Conservation (phyloP, 1,140 invertebrate species). For the Maniola jurtina region DNA sequence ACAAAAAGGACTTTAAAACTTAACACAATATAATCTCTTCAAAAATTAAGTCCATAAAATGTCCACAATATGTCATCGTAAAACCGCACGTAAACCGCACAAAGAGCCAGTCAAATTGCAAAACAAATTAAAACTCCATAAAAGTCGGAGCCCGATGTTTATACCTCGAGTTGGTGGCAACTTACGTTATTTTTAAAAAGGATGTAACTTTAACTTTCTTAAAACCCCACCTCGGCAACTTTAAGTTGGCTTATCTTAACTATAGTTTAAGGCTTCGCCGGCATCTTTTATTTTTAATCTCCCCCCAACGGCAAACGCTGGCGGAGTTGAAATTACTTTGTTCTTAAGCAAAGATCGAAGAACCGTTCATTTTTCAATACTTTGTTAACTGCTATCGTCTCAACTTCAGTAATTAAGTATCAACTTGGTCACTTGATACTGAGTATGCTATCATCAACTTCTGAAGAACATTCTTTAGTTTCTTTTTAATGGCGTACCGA, state of each 20-base stretch:
- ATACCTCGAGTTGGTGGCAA: slow-evolving; percentile 32
- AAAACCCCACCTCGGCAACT: slow-evolving; percentile 50
- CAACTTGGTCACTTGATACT: slow-evolving; percentile 31
- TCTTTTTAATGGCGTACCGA: not conserved
- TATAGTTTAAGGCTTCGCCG: slow-evolving; percentile 62
- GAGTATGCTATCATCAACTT: slow-evolving; percentile 28
- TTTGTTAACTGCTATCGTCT: slow-evolving; percentile 55
- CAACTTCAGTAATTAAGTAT: slow-evolving; percentile 61
- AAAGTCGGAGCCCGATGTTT: slow-evolving; percentile 32
- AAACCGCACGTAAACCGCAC: slow-evolving; percentile 3
- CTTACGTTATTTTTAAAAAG: slow-evolving; percentile 42
- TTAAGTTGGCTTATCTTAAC: slow-evolving; percentile 70
- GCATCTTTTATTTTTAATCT: slow-evolving; percentile 73
- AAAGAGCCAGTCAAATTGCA: slow-evolving; percentile 19
- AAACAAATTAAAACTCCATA: slow-evolving; percentile 34
- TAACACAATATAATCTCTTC: not conserved
- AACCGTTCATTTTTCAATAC: slow-evolving; percentile 74
- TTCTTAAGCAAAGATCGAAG: slow-evolving; percentile 71
- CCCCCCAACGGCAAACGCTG: slow-evolving; percentile 55
- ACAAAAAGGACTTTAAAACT: not conserved
- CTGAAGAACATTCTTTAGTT: slow-evolving; percentile 2
- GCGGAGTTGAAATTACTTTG: slow-evolving; percentile 70
- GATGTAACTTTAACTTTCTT: slow-evolving; percentile 54
- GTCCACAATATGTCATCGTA: not conserved
- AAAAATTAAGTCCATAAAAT: not conserved